Base-by-base conservation (phyloP, 2,113 vertebrate genomes). In the Fulmarus glacialis region DNA sequence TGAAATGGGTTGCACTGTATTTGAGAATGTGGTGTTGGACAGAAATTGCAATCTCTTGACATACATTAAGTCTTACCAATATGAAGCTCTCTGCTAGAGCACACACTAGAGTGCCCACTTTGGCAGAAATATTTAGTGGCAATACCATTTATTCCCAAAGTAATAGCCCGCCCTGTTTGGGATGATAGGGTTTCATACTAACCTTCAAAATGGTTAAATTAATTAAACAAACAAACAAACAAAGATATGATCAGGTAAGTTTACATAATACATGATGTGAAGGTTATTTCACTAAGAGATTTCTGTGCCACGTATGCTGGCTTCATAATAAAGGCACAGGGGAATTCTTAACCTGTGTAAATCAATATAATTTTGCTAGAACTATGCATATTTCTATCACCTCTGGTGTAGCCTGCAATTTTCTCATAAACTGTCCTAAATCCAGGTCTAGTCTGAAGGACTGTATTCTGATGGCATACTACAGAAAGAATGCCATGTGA, bases 1-100 rank as follows among this genome's bases (percentile, higher is more conserved):
- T 89, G n/a, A 42, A 29, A 38, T 23, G 4, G 48, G 23, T 87
- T 95, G 63, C 18, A 43, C 30, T 1, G 8, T 87, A 29, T 60
- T 82, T 58, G 45, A 89, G 79, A 91, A 80, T 56, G 36, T 63
- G 40, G 4, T 85, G 26, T 68, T 87, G 77, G 87, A 92, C 36
- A 95, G 80, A 90, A 87, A 87, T 68, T 90, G 53, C 56, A 72
- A 73, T 88, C 68, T 92, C 47, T 85, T 88, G 22, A 93, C 55
- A 50, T 74, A 60, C 15, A 60, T 79, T 73, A 84, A 64, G 56
- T 11, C 26, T 85, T 86, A 82, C 66, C 62, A 81, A 43, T 34
- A 66, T 15, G 59, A 91, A 80, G n/a, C 26, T 92, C 47, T 74
- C 56, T 82, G 43, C 34, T 74, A 43, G 4, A 55, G 17, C 22